These are phyloP conservation scores for Nephrotoma appendiculata DNA, from an alignment of 2,888 invertebrate species.

Conservation along the genomic window DNA sequence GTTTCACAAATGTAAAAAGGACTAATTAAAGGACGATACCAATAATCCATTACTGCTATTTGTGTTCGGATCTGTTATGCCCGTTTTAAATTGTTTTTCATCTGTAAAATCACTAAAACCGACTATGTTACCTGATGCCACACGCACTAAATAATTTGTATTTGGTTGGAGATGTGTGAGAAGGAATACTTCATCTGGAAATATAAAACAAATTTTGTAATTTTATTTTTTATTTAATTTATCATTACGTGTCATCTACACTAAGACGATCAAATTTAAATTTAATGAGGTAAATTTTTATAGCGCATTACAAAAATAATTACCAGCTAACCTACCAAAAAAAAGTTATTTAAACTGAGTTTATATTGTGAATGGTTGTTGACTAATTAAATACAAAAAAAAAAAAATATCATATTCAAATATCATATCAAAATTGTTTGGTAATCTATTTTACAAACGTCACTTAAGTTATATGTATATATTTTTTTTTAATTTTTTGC, in stretches of 20 bases:
- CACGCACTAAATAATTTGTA: conserved; percentile 38
- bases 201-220: neutral
- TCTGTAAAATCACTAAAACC: conserved; percentile 34
- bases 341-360: neutral
- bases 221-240: neutral
- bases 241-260: neutral
- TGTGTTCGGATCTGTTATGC: neutral
- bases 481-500: no score
- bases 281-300: neutral
- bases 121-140: conserved; percentile 39
- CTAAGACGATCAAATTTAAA: neutral
- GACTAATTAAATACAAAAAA: no score
- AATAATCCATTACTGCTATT: neutral
- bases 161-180: conserved; percentile 34
- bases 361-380: no score
- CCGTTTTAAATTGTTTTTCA: conserved; percentile 26
- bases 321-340: neutral
- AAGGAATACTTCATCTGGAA: conserved; percentile 35
- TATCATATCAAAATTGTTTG: no score
- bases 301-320: no score
- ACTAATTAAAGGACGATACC: neutral
- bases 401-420: no score
- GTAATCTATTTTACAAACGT: no score
- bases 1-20: neutral
- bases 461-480: no score